Percentiles rank a stretch among this genome's conserved stretches.
Conservation (phyloP, 2,797 vertebrate species). For the Acanthornis magna region DNA sequence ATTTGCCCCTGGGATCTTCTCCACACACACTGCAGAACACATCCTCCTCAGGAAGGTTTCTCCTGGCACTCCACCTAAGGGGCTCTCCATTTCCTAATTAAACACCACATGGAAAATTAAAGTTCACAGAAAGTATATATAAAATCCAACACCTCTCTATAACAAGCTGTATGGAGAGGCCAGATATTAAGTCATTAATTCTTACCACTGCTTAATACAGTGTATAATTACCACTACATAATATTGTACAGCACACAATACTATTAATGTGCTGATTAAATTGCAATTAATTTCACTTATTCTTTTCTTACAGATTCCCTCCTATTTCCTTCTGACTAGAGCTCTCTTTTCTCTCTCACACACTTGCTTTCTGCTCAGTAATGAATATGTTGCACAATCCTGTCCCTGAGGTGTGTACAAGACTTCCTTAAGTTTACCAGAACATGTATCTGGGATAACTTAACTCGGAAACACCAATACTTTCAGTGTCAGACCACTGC, state of each 20-base stretch:
- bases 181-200: slow-evolving; percentile 25
- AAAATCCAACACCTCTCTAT: slow-evolving; percentile 38
- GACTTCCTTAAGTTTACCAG: neutral
- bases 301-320: neutral
- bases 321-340: neutral
- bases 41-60: slow-evolving; percentile 9
- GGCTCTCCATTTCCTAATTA: slow-evolving; percentile 15
- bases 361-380: neutral
- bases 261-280: neutral
- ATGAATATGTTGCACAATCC: neutral
- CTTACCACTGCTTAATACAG: slow-evolving; percentile 1
- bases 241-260: neutral
- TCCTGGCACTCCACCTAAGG: neutral
- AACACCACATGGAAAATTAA: slow-evolving; percentile 52
- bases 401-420: neutral
- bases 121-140: slow-evolving; percentile 57
- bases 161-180: neutral
- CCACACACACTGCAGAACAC: neutral
- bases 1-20: neutral
- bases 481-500: neutral
- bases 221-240: neutral
- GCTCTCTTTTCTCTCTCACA: neutral
- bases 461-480: neutral
- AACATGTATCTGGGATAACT: neutral
- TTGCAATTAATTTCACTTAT: neutral